Conservation (phyloP, 2,797 vertebrate species). For the Moxostoma hubbsi region DNA sequence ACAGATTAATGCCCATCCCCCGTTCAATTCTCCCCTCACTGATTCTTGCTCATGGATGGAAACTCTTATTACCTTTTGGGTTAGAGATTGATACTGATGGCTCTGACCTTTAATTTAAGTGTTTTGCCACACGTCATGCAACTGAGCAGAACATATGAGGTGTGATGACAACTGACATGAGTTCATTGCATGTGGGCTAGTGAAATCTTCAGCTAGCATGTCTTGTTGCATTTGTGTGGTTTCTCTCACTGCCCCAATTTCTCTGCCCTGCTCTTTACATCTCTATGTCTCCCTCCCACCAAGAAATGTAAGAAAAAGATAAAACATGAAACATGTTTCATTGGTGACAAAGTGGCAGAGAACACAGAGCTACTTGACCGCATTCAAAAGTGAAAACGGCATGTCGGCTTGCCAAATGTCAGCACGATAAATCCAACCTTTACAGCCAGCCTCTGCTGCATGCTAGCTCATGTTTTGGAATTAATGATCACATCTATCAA, state of each 20-base stretch:
- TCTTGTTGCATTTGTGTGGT: conserved; percentile 16
- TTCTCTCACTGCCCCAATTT: background rate
- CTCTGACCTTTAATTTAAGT: conserved; percentile 76
- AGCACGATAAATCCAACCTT: conserved; percentile 85
- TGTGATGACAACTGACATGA: conserved; percentile 43
- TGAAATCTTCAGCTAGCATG: conserved; percentile 73
- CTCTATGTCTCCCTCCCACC: conserved; percentile 42
- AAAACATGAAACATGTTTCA: conserved; percentile 45
- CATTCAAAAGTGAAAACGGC: conserved; percentile 57
- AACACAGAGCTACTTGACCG: conserved; percentile 69
- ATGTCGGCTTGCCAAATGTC: conserved; percentile 77
- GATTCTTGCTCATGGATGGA: conserved; percentile 62
- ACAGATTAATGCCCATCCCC: conserved; percentile 20
- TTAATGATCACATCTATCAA: conserved; percentile 83
- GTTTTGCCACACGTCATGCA: conserved; percentile 66
- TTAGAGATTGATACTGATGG: conserved; percentile 74
- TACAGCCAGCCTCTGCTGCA: conserved; percentile 75
- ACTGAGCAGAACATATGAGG: conserved; percentile 45
- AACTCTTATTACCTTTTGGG: conserved; percentile 61
- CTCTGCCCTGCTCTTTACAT: conserved; percentile 66
- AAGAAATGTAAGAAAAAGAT: conserved; percentile 17
- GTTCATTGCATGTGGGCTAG: conserved; percentile 60
- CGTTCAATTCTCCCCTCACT: conserved; percentile 38
- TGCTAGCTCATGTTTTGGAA: conserved; percentile 72
- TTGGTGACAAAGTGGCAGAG: conserved; percentile 58